A percentile compares a stretch with the other conserved stretches of the same genome.
phyloP scores from a whole-genome alignment of 2,113 vertebrate species.

The Blennius ocellaris region DNA sequence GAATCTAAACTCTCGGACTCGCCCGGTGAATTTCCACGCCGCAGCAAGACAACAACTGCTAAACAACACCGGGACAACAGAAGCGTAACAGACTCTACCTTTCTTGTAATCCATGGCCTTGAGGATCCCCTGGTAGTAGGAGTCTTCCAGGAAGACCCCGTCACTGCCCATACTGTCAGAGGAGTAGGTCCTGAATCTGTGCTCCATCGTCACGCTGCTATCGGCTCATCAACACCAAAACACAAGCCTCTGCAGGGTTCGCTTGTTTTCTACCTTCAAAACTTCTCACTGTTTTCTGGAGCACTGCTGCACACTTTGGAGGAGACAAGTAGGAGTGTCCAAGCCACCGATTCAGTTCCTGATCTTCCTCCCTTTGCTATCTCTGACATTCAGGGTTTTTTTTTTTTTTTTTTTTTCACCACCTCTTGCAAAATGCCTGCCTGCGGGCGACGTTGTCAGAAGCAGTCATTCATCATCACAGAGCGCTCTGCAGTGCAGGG shows the following conservation, averaged over 20 bases:
- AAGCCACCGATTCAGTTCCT: slow-evolving; percentile 47
- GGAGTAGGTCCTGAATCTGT: slow-evolving; percentile 62
- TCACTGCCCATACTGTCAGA: slow-evolving; percentile 78
- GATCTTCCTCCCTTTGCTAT: slow-evolving; percentile 21
- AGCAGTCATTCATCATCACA: slow-evolving; percentile 51
- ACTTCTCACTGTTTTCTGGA: slow-evolving; percentile 12
- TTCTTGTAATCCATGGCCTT: slow-evolving; percentile 73
- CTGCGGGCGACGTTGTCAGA: slow-evolving; percentile 60
- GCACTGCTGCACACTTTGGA: slow-evolving; percentile 26
- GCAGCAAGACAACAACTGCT: background rate
- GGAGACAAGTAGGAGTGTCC: slow-evolving; percentile 70
- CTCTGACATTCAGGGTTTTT: slow-evolving; percentile 21
- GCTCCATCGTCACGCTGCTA: slow-evolving; percentile 46
- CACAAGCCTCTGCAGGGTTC: slow-evolving; percentile 7
- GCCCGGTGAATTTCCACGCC: no score
- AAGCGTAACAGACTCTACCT: slow-evolving; percentile 67
- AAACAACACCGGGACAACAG: background rate
- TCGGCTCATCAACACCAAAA: slow-evolving; percentile 17
- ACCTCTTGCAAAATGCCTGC: slow-evolving; percentile 71
- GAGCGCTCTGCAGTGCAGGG: slow-evolving; percentile 19
- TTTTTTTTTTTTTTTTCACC: slow-evolving; percentile 29
- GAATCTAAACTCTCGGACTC: background rate
- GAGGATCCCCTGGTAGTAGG: slow-evolving; percentile 71
- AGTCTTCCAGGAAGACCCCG: slow-evolving; percentile 76
- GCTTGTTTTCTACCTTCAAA: background rate